Evolutionary conservation across 2,888 invertebrate species (phyloP).

Genomic region (Sinhomidia bicolor): DNA sequence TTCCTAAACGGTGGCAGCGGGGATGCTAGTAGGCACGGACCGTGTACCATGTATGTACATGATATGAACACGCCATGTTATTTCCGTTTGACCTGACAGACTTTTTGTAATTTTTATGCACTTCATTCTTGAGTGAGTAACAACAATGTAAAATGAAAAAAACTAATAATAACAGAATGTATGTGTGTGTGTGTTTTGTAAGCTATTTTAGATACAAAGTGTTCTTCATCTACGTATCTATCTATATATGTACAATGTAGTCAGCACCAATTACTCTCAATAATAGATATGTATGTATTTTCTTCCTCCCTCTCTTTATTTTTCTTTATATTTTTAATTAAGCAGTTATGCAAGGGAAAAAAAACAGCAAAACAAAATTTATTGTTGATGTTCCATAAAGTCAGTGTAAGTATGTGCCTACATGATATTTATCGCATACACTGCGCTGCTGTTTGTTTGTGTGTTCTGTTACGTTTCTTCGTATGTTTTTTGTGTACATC

Average conservation of each 20-base stretch:
- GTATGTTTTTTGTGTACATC: not conserved
- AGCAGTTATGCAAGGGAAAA: too few species aligned
- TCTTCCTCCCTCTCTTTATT: too few species aligned
- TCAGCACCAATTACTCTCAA: too few species aligned
- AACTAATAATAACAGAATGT: not conserved
- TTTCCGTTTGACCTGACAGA: constrained; percentile 51
- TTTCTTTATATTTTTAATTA: too few species aligned
- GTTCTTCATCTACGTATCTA: not conserved
- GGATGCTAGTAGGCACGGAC: too few species aligned
- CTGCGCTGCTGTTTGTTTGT: not conserved
- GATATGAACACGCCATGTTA: not conserved
- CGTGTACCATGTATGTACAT: constrained; percentile 16
- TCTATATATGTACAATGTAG: too few species aligned
- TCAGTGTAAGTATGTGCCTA: not conserved
- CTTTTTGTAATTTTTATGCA: not conserved
- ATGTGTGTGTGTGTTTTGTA: not conserved
- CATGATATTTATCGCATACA: not conserved
- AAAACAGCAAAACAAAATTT: not conserved
- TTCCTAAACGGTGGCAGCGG: too few species aligned
- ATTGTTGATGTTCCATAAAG: not conserved
- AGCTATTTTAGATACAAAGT: not conserved
- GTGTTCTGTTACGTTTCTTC: not conserved
- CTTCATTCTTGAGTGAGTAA: not conserved
- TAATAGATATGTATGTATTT: too few species aligned
- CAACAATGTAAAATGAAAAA: not conserved